Evolutionary conservation across 1,140 invertebrate genomes (phyloP).

Genomic region (Artemia franciscana): DNA sequence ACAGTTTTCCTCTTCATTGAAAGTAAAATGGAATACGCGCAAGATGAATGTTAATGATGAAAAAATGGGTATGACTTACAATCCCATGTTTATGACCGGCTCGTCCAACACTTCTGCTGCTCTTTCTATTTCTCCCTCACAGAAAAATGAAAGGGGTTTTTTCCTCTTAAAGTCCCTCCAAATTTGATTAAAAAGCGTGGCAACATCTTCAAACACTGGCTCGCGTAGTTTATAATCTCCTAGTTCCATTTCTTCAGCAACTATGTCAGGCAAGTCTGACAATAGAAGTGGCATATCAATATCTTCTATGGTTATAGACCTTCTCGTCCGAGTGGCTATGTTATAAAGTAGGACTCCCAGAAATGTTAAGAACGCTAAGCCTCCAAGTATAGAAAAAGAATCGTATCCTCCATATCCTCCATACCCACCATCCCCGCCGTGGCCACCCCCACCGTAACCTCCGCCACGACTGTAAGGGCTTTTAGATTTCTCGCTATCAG

Average conservation of each 20-base stretch:
- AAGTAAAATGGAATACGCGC: too few relatives aligned
- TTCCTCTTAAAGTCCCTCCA: background rate
- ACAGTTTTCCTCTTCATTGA: too few relatives aligned
- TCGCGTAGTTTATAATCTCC: background rate
- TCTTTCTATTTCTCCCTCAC: background rate
- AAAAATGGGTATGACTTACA: background rate
- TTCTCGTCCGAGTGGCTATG: slow-evolving; percentile 1
- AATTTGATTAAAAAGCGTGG: background rate
- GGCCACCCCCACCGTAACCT: slow-evolving; percentile 3
- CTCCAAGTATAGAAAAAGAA: slow-evolving; percentile 6
- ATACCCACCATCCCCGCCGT: background rate
- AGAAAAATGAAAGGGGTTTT: background rate
- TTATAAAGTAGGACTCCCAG: slow-evolving; percentile 4
- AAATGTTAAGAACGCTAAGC: slow-evolving; percentile 6
- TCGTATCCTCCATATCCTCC: slow-evolving; percentile 4
- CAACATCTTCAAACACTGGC: background rate
- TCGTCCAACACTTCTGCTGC: background rate
- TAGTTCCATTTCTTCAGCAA: background rate
- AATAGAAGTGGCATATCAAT: background rate
- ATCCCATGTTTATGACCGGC: background rate
- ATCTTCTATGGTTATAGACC: slow-evolving; percentile 1
- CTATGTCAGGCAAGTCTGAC: slow-evolving; percentile 1
- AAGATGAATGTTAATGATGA: too few relatives aligned
- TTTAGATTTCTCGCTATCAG: background rate
- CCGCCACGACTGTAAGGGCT: slow-evolving; percentile 1